These are phyloP conservation scores for Lagodon rhomboides DNA, from an alignment of 2,797 vertebrate species.

Conservation along the genomic window DNA sequence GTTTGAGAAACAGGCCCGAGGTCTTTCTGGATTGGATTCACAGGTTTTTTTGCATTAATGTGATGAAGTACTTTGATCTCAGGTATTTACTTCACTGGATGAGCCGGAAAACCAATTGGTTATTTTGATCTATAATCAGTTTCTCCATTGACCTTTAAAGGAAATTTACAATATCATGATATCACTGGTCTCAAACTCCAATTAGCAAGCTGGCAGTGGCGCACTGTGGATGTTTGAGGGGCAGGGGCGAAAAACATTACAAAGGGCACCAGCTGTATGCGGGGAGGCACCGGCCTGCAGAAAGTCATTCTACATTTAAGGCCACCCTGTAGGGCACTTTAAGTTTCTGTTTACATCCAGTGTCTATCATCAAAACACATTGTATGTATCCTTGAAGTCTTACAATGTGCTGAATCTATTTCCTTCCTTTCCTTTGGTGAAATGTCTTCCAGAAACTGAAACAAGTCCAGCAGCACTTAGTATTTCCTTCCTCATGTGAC, in stretches of 20 bases:
- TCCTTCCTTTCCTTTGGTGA: no score
- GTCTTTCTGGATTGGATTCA: not conserved
- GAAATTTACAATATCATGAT: not conserved
- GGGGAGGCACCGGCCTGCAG: no score
- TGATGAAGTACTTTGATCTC: slow-evolving; percentile 23
- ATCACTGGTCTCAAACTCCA: not conserved
- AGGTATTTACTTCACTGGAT: slow-evolving; percentile 10
- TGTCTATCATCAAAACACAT: no score
- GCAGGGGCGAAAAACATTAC: no score
- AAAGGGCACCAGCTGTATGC: no score
- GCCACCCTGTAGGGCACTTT: no score
- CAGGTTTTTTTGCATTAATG: slow-evolving; percentile 18
- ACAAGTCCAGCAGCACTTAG: not conserved
- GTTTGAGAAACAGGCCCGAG: not conserved
- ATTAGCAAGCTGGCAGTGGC: not conserved
- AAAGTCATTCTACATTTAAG: no score
- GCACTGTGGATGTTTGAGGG: no score
- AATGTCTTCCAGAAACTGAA: no score
- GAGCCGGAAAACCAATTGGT: not conserved
- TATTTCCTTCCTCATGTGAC: not conserved
- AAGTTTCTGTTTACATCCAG: not conserved
- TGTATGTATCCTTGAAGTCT: no score
- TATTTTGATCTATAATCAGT: not conserved
- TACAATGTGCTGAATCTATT: not conserved
- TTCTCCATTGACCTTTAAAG: not conserved